These are phyloP conservation scores for Incurvaria masculella DNA, from an alignment of 2,888 invertebrate genomes.

Conservation along the genomic window DNA sequence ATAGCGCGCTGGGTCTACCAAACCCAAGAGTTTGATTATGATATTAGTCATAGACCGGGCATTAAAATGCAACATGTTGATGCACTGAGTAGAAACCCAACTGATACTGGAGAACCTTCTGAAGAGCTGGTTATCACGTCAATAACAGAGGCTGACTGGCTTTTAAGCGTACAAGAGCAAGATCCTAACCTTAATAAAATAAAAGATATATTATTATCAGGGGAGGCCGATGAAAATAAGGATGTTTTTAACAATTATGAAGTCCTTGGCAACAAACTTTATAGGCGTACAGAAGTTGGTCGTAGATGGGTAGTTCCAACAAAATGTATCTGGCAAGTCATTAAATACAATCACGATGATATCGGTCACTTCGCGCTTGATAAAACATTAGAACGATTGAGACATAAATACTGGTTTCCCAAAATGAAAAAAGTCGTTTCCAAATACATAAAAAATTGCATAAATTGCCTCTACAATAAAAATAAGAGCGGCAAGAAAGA, in stretches of 20 bases:
- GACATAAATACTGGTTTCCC: slow-evolving; percentile 19
- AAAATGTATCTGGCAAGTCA: slow-evolving; percentile 3
- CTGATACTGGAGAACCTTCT: neutral
- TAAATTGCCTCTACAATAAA: slow-evolving; percentile 24
- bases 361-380: slow-evolving; percentile 22
- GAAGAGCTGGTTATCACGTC: neutral
- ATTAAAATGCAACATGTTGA: slow-evolving; percentile 22
- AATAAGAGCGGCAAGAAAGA: slow-evolving; percentile 10
- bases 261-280: slow-evolving; percentile 18
- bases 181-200: slow-evolving; percentile 12
- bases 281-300: slow-evolving; percentile 17
- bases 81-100: slow-evolving; percentile 19
- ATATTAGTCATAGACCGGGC: slow-evolving; percentile 5
- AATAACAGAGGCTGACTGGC: slow-evolving; percentile 17
- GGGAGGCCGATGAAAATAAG: slow-evolving; percentile 16
- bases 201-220: slow-evolving; percentile 14
- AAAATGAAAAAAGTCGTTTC: slow-evolving; percentile 17
- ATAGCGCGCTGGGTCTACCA: slow-evolving; percentile 18
- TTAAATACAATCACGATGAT: slow-evolving; percentile 21
- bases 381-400: slow-evolving; percentile 14
- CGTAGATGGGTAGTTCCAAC: slow-evolving; percentile 21
- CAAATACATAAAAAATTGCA: slow-evolving; percentile 22
- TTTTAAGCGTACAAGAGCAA: slow-evolving; percentile 17
- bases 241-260: slow-evolving; percentile 18
- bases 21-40: slow-evolving; percentile 16